phyloP scores from a whole-genome alignment of 2,797 vertebrate genomes.

The Apodemus agrarius region DNA sequence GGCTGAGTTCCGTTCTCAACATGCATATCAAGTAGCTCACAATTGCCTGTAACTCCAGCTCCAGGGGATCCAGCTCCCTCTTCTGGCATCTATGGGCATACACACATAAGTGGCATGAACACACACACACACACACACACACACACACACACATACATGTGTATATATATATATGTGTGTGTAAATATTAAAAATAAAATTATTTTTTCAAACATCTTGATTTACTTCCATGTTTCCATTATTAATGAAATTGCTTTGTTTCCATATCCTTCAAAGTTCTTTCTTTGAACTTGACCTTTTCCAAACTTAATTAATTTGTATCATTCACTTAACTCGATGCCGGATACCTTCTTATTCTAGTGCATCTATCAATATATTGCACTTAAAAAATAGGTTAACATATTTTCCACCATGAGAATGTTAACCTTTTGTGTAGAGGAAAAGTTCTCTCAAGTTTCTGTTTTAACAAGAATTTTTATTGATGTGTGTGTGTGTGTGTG shows the following conservation, averaged over 20 bases:
- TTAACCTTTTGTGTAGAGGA: slow-evolving; percentile 27
- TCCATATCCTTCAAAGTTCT: background rate
- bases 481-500: no score
- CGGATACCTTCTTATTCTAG: background rate
- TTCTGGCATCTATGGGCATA: background rate
- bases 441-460: background rate
- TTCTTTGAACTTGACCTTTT: slow-evolving; percentile 19
- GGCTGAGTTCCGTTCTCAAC: background rate
- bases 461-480: no score
- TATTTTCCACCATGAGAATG: background rate
- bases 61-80: background rate
- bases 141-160: background rate
- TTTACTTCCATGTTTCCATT: background rate
- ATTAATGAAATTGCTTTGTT: slow-evolving; percentile 19
- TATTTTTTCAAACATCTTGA: background rate
- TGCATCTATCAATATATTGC: background rate
- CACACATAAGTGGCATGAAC: background rate
- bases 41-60: background rate
- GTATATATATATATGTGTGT: no score
- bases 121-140: background rate
- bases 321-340: background rate
- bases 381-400: background rate
- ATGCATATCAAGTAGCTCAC: background rate
- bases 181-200: background rate
- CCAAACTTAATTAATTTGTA: background rate